Evolutionary conservation across 2,797 vertebrate genomes (phyloP), one percentile per base, ranked within the genome.

Genomic region (Protonibea diacanthus): DNA sequence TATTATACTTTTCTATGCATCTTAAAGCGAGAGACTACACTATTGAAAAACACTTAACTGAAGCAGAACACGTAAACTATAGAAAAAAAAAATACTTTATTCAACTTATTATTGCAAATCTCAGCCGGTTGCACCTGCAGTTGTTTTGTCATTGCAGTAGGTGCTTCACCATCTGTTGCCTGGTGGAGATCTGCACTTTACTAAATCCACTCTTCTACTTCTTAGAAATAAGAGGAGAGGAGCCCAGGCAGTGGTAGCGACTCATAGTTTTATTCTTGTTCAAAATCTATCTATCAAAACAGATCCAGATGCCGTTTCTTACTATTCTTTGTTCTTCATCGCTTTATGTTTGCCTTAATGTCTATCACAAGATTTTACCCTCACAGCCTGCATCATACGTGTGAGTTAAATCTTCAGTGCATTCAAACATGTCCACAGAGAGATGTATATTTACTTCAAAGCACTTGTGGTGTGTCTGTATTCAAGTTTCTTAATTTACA

Each of bases 361-460:
- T 64, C 10, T 33, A 42, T 15, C 8, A 5, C 10, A 2, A 12
- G 20, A 20, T 25, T 49, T 45, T 0, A 0, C 33, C 59, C 56
- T 59, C 20, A 0, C 58, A 12, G 14, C 33, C 33, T 20, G 15
- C 23, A 3, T 52, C 17, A 33, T 33, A 27, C 1, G 15, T 65
- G 33, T 52, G 45, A 51, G 47, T 3, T 14, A 27, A 25, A 33
- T 48, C 25, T 15, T 3, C 25, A 15, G 15, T 6, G 17, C 74
- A 40, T 61, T 45, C 45, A 23, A 29, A 45, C 20, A 33, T 44
- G 13, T 21, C n/a, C 78, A 44, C 38, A n/a, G 20, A 59, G 29
- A 55, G 44, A 38, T 18, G 3, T 5, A 17, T 51, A 17, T 59
- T 66, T 45, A 56, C 13, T 71, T 74, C 57, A 74, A 45, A 80